Percentiles rank a stretch among this genome's conserved stretches.
Conservation (phyloP, 1,140 invertebrate genomes). For the Reticulitermes speratus region DNA sequence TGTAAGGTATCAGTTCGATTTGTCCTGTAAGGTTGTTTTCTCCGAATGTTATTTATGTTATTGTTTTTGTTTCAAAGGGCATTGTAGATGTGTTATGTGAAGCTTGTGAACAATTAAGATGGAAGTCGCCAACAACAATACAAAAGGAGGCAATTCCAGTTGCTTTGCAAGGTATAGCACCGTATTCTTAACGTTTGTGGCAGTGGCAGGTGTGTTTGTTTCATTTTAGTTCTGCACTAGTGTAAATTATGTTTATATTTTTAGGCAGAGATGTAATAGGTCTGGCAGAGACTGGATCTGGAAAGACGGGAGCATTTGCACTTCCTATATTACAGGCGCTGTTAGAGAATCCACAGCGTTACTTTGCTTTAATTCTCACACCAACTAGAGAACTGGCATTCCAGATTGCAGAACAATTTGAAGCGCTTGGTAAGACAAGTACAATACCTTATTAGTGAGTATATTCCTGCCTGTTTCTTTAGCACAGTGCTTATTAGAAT, state of each 20-base stretch:
- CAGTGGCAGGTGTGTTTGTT: too few relatives aligned
- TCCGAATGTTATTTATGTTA: not conserved
- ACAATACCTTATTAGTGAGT: not conserved
- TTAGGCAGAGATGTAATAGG: conserved; percentile 91
- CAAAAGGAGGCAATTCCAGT: conserved; percentile 91
- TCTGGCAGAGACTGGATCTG: conserved; percentile 95
- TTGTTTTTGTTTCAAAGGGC: conserved; percentile 60
- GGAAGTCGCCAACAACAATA: conserved; percentile 92
- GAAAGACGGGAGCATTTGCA: conserved; percentile 97
- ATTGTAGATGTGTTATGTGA: conserved; percentile 89
- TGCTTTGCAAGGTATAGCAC: conserved; percentile 70
- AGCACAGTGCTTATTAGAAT: not conserved
- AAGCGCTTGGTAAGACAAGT: conserved; percentile 72
- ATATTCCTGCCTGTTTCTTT: too few relatives aligned
- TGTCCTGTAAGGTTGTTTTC: not conserved
- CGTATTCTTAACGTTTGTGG: too few relatives aligned
- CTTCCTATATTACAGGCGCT: conserved; percentile 91
- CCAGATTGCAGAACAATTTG: conserved; percentile 95
- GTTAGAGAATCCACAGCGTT: conserved; percentile 85
- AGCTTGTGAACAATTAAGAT: conserved; percentile 89
- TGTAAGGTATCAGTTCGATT: not conserved
- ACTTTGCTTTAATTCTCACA: conserved; percentile 92
- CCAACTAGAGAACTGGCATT: conserved; percentile 97
- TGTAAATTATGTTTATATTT: conserved; percentile 27
- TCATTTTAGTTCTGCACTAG: not conserved